Evolutionary conservation across 2,797 vertebrate species (phyloP), one percentile per base, ranked within the genome.

Genomic region (Spea hammondii): DNA sequence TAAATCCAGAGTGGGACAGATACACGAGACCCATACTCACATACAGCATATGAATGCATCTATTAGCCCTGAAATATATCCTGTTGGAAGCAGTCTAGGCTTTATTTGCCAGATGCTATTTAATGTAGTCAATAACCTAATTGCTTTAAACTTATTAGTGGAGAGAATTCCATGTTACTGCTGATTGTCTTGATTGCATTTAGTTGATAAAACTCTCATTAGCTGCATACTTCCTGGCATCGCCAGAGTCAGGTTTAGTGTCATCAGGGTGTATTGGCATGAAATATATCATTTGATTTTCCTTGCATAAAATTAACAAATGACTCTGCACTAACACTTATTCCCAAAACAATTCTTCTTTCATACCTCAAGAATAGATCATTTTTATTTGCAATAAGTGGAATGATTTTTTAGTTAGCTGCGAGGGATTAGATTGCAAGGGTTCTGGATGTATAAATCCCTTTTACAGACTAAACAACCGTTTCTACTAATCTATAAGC

Each of bases 41-140:
- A 53, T 53, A 7, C 6, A 53, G 10, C 10, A 53, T 53, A 53
- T 6, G 10, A 53, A 53, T 53, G 10, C 10, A 78, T 68, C 44
- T 48, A 73, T 78, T 50, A 79, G 32, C 51, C 73, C n/a, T 76
- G 67, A 9, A 68, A 82, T 77, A 9, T 51, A 70, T 70, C 67
- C 74, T 4, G 0, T 11, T 71, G 72, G 84, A 85, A 84, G 74
- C 51, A 46, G 66, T 62, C 76, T 83, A 84, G 68, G 0, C 13
- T 54, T 74, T 51, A 65, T 83, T 65, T 84, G 81, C 86, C 79
- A 84, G 75, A 72, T 50, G 14, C 83, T 51, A 80, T 85, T 82
- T 74, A 83, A 62, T n/a, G 69, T 81, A 83, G 76, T 83, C 86
- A 80, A 80, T 59, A 83, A 59, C 77, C 44, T 84, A 84, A 86